Evolutionary conservation across 1,140 invertebrate genomes (phyloP).

Genomic region (Aporrectodea caliginosa): DNA sequence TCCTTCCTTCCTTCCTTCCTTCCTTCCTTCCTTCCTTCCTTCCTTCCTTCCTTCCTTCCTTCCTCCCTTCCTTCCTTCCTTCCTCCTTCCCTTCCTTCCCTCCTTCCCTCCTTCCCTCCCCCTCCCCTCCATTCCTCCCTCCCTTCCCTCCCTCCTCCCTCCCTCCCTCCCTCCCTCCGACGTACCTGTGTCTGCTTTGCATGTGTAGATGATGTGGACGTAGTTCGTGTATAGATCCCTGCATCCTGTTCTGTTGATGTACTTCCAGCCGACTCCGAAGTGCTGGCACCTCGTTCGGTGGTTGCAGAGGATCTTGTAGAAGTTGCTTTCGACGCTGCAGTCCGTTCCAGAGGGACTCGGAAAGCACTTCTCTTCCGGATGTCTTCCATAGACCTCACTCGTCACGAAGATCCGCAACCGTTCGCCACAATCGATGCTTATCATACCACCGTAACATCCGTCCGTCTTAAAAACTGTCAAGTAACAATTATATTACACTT

Average conservation of each 20-base stretch:
- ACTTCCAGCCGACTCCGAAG: slow-evolving; percentile 19
- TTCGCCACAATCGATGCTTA: slow-evolving; percentile 14
- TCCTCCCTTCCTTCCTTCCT: too few species aligned
- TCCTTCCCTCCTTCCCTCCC: too few species aligned
- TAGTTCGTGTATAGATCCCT: slow-evolving; percentile 22
- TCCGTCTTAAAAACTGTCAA: neutral
- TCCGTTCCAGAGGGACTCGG: slow-evolving; percentile 6
- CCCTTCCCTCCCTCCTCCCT: too few species aligned
- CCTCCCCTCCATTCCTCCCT: too few species aligned
- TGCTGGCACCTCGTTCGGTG: slow-evolving; percentile 3
- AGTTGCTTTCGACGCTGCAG: slow-evolving; percentile 6
- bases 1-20: too few species aligned
- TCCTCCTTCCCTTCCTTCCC: too few species aligned
- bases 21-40: too few species aligned
- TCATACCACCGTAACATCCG: slow-evolving; percentile 19
- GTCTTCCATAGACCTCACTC: slow-evolving; percentile 13
- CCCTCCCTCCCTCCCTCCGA: too few species aligned
- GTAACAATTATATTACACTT: neutral
- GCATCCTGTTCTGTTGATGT: slow-evolving; percentile 12
- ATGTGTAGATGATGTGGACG: slow-evolving; percentile 16
- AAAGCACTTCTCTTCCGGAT: slow-evolving; percentile 19
- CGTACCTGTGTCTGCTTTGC: neutral
- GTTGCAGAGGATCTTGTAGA: slow-evolving; percentile 14
- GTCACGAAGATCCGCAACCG: slow-evolving; percentile 6
- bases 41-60: too few species aligned